These are phyloP conservation scores for Laterallus jamaicensis DNA, from an alignment of 2,113 vertebrate species.

Conservation along the genomic window DNA sequence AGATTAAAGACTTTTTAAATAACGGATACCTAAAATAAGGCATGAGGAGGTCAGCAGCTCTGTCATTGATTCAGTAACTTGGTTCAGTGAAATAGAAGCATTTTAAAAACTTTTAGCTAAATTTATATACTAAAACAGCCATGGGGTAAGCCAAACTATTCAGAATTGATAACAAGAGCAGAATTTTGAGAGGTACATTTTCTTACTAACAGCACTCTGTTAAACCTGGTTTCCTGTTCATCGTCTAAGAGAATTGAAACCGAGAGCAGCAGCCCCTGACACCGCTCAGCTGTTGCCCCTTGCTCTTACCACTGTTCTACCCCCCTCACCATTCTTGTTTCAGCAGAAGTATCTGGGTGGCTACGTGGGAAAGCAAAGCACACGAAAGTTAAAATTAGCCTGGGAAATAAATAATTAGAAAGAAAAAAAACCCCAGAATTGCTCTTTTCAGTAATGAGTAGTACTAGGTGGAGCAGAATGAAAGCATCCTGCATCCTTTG, in stretches of 20 bases:
- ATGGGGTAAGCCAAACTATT: neutral
- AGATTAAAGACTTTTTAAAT: neutral
- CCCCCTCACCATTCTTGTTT: fast-evolving
- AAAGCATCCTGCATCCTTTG: neutral
- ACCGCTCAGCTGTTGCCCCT: neutral
- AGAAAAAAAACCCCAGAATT: neutral
- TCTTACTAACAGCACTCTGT: neutral
- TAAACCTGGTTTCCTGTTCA: neutral
- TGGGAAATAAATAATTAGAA: neutral
- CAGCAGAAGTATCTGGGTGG: neutral
- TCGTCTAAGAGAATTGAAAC: neutral
- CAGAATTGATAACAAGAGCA: neutral
- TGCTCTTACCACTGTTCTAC: neutral
- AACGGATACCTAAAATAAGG: neutral
- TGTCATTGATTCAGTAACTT: neutral
- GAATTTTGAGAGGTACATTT: neutral
- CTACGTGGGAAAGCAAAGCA: neutral
- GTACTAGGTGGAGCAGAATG: fast-evolving
- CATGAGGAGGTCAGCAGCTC: neutral
- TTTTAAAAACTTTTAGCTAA: neutral
- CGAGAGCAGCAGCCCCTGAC: neutral
- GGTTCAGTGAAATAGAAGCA: neutral
- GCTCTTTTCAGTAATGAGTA: fast-evolving
- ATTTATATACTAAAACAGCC: neutral
- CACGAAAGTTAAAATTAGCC: neutral